Evolutionary conservation across 2,797 vertebrate genomes (phyloP), one percentile per base, ranked within the genome.

Genomic region (Acrossocheilus fasciatus): DNA sequence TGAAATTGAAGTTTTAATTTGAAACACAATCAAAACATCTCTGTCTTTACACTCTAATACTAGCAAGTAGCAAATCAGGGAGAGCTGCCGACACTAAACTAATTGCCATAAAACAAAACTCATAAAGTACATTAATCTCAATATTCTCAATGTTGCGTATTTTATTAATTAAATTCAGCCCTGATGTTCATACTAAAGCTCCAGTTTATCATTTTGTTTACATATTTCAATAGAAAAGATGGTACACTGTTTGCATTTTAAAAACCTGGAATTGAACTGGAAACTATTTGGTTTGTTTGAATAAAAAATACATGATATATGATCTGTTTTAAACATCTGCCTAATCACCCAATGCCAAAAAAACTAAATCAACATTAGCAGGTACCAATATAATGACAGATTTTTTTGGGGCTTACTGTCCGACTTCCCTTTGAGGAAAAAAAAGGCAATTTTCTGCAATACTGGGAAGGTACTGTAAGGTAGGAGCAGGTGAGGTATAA

Each of bases 401-500:
- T 18, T 30, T 64, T 64, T 26, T 30, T 30, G 17, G 14, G 30
- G n/a, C 26, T 20, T 81, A 20, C 3, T 26, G 23, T 62, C 50
- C 45, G 15, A 77, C 45, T 39, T 66, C 34, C n/a, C 45, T 68
- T 14, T 82, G 10, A 18, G 26, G 26, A 23, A 54, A 18, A 59
- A 34, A 66, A 52, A 18, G 34, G 6, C 2, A 52, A 14, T 59
- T 45, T 78, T 79, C 47, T 85, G 47, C 73, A 75, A 62, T 64
- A 62, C 26, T 47, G n/a, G 57, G 50, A 52, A 81, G 79, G 23
- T 74, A 47, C 43, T 74, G 74, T 54, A 54, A n/a, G 54, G 6
- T 54, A 69, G 66, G 47, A 82, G 45, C 64, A 69, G 64, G 66
- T 39, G 80, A 69, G 43, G 79, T 50, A 68, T 41, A 36, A 78